Evolutionary conservation across 1,140 invertebrate species (phyloP).

Genomic region (Antheraea mylitta): DNA sequence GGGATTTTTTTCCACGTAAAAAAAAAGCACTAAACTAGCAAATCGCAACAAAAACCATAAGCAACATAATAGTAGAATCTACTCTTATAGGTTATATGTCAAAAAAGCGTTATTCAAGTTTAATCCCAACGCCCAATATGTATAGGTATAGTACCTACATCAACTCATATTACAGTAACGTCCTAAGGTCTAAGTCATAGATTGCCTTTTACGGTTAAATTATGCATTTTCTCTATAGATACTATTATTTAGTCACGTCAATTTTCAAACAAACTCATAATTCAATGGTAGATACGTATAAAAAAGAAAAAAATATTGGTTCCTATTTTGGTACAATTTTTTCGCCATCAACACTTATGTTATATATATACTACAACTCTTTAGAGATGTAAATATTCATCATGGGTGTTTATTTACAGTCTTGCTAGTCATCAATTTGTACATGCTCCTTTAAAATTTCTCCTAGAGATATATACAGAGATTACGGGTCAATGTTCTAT

Average conservation of each 20-base stretch:
- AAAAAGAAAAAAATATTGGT: background rate
- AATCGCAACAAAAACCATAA: no score
- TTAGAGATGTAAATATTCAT: background rate
- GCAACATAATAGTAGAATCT: no score
- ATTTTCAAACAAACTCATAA: background rate
- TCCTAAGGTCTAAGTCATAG: background rate
- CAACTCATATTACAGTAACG: background rate
- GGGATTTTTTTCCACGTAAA: no score
- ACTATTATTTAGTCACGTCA: background rate
- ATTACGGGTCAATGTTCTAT: constrained; percentile 54
- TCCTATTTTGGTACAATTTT: background rate
- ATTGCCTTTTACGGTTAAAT: background rate
- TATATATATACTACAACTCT: background rate
- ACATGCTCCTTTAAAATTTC: constrained; percentile 57
- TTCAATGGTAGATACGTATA: background rate
- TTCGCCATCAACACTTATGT: background rate
- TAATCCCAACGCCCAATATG: background rate
- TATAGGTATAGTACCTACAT: background rate
- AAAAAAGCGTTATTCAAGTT: no score
- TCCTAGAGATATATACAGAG: constrained; percentile 51
- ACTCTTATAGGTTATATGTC: no score
- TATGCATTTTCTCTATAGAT: background rate
- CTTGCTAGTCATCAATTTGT: constrained; percentile 59
- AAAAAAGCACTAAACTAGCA: no score
- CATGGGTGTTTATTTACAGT: constrained; percentile 49